A percentile compares a stretch with the other conserved stretches of the same genome.
phyloP scores from a whole-genome alignment of 1,140 invertebrate genomes.

The Frieseomelitta varia region DNA sequence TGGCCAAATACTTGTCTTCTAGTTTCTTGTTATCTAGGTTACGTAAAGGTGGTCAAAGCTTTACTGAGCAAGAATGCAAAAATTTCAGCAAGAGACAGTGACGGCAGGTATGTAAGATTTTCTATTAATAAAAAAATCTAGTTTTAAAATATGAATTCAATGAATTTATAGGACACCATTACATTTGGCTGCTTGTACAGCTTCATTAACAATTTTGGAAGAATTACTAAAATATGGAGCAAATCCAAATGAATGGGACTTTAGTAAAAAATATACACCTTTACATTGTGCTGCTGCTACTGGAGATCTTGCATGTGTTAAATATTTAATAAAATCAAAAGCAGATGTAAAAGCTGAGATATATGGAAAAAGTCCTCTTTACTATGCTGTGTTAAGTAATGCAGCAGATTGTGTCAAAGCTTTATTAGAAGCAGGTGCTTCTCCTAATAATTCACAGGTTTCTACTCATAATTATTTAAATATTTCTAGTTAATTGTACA shows the following conservation, averaged over 20 bases:
- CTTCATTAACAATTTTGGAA: slow-evolving; percentile 85
- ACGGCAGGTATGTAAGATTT: slow-evolving; percentile 74
- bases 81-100: slow-evolving; percentile 70
- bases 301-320: slow-evolving; percentile 83
- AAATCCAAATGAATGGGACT: slow-evolving; percentile 87
- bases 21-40: slow-evolving; percentile 73
- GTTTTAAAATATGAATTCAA: not conserved
- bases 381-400: slow-evolving; percentile 89
- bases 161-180: slow-evolving; percentile 85
- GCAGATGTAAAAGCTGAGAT: slow-evolving; percentile 90
- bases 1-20: slow-evolving; percentile 79
- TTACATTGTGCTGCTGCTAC: slow-evolving; percentile 89
- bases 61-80: slow-evolving; percentile 71
- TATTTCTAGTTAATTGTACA: not conserved
- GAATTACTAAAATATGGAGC: slow-evolving; percentile 86
- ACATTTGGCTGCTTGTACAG: slow-evolving; percentile 89
- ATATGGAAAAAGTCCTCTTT: slow-evolving; percentile 84
- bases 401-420: slow-evolving; percentile 86
- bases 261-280: slow-evolving; percentile 86
- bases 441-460: slow-evolving; percentile 90
- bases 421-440: slow-evolving; percentile 87
- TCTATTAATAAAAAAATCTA: not conserved
- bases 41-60: slow-evolving; percentile 71
- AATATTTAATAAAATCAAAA: slow-evolving; percentile 85
- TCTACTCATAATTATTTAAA: not conserved